Percentiles rank a stretch among this genome's conserved stretches.
Conservation (phyloP, 2,797 vertebrate genomes). For the Morus bassanus region DNA sequence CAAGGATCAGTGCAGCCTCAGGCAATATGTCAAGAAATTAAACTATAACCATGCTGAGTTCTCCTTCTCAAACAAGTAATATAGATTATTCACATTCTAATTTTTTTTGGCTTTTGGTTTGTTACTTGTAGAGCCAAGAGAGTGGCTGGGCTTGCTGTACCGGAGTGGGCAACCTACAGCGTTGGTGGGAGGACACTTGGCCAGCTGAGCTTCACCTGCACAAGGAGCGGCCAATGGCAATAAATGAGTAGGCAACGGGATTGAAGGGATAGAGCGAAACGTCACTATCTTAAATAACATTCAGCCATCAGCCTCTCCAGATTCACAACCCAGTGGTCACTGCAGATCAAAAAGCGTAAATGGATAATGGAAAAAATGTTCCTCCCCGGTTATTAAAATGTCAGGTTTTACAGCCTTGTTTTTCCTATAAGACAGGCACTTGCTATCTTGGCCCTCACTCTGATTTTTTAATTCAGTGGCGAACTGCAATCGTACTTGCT, state of each 20-base stretch:
- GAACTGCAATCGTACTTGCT: background rate
- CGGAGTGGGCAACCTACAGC: accelerated
- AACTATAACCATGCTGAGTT: background rate
- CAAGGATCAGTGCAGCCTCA: background rate
- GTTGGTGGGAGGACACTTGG: accelerated
- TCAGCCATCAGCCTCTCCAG: background rate
- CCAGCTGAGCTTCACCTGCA: background rate
- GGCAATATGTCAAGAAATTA: background rate
- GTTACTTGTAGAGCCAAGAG: background rate
- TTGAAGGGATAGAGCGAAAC: background rate
- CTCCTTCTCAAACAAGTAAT: background rate
- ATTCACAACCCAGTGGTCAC: background rate
- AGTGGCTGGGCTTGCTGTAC: background rate
- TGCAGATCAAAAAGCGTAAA: background rate
- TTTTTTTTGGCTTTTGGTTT: background rate
- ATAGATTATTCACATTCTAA: background rate
- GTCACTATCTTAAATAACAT: background rate
- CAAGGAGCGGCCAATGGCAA: background rate
- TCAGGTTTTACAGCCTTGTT: background rate
- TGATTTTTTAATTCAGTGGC: background rate
- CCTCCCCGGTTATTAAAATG: background rate
- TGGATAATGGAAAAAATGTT: background rate
- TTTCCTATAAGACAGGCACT: background rate
- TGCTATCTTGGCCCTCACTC: background rate
- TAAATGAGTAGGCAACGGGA: background rate